Base-by-base conservation (phyloP, 1,140 invertebrate species). In the Coenobita brevimanus region DNA sequence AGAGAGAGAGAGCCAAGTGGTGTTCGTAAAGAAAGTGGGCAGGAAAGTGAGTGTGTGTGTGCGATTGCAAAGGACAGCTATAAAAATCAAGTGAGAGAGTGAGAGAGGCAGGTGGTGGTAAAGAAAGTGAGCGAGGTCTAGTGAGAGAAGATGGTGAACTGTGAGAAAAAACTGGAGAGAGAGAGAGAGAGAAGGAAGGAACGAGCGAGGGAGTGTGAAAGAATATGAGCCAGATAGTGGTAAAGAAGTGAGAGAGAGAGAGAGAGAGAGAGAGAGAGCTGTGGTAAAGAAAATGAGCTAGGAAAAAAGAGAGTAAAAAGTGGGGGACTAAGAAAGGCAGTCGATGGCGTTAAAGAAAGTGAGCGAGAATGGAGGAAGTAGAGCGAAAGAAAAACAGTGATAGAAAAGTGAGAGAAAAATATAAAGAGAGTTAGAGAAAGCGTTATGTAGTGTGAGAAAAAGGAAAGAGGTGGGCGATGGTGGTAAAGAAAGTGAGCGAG, bases 91-190 rank as follows among this genome's bases (percentile, higher is more conserved):
- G 6, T 21, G 0, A n/a, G 41, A 81, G 78, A 36, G 57, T 17
- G 54, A 17, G 57, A 33, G 15, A 36, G 27, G 62, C 13, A 36
- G 41, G 46, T 62, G 38, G 27, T 0, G 64, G 81, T 71, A 50
- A 71, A 41, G 75, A 33, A 78, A 10, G 76, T 2, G 10, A 43
- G 60, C n/a, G 4, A 67, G 10, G 1, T 41, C 30, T 36, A 10
- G 38, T 27, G 24, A 41, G 27, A 82, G 50, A 67, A 67, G 50
- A 60, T 38, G 62, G 81, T 50, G 67, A 33, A 46, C 67, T 82
- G 43, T n/a, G 50, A 27, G 13, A 24, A n/a, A 43, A 54, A 46
- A 54, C 8, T 8, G 67, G 33, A 4, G 4, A 27, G 60, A 27
- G 21, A 64, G 69, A 4, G 2, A 36, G 17, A 36, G 69, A 21